Evolutionary conservation across 2,797 vertebrate genomes (phyloP), one percentile per base, ranked within the genome.

Genomic region (Scolopax rusticola): DNA sequence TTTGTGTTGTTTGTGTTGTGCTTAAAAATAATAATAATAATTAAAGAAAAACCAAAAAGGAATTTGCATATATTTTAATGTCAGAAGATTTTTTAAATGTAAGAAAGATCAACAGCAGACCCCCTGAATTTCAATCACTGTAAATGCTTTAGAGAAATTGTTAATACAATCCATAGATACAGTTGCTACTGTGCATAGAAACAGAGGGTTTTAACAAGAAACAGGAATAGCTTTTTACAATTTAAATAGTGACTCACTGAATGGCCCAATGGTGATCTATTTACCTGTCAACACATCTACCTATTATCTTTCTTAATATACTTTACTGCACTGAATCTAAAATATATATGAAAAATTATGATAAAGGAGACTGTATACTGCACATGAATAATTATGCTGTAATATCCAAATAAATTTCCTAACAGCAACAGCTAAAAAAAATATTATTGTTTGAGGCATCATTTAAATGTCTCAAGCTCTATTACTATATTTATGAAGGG

Each of bases 31-130:
- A 67, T 36, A 8, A 36, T 36, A 36, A 36, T 36, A 36, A 36
- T 36, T 36, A 33, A 38, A 28, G 27, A 17, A 16, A 53, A n/a
- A 0, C 1, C 2, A 17, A 64, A 70, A 70, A 65, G 1, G 1
- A 27, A 51, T 61, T 71, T 69, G 27, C 21, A 2, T n/a, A 3
- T 30, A 2, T 64, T 79, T 74, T 75, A 80, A 65, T 12, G 16
- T 12, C 24, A 65, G 38, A 65, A 38, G 11, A 56, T 43, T 32
- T 77, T 24, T 73, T 15, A 69, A 56, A 21, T 1, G 5, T 50
- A 38, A 78, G 43, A 17, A 73, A 68, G 15, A 10, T 15, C 9
- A 82, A 28, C 6, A 68, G 8, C 15, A 38, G 15, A 73, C 13
- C 15, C 43, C 33, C 43, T 30, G n/a, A 45, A 54, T 74, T 85